phyloP scores from a whole-genome alignment of 2,888 invertebrate genomes.

The Cactoblastis cactorum region DNA sequence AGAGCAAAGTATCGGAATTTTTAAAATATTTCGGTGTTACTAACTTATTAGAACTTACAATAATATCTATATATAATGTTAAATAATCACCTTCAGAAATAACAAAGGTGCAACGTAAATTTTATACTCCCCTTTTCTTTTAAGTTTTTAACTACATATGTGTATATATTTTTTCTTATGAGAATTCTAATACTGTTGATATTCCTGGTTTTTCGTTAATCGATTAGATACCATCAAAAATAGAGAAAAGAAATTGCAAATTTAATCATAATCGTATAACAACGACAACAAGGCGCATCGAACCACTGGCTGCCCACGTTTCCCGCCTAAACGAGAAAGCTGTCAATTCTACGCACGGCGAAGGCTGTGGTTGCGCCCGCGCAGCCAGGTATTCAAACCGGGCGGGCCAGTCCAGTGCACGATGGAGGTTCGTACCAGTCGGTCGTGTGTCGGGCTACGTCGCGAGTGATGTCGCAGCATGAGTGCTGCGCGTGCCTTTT shows the following conservation, averaged over 20 bases:
- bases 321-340: slow-evolving; percentile 41
- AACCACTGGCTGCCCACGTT: slow-evolving; percentile 16
- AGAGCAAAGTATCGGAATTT: too few species aligned
- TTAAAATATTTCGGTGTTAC: too few species aligned
- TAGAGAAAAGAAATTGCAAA: not conserved
- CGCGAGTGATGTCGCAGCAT: slow-evolving; percentile 76
- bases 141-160: too few species aligned
- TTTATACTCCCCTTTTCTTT: too few species aligned
- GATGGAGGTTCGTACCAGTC: slow-evolving; percentile 64
- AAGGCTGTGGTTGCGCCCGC: slow-evolving; percentile 59
- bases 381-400: slow-evolving; percentile 51
- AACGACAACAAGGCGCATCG: slow-evolving; percentile 6
- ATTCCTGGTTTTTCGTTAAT: too few species aligned
- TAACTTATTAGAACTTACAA: too few species aligned
- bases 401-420: slow-evolving; percentile 69
- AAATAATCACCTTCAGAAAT: too few species aligned
- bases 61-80: too few species aligned
- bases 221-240: too few species aligned
- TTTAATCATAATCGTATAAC: not conserved
- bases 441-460: slow-evolving; percentile 54
- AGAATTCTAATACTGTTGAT: too few species aligned
- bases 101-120: too few species aligned
- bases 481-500: slow-evolving; percentile 62
- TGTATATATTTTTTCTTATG: too few species aligned
- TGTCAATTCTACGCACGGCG: slow-evolving; percentile 30